These are phyloP conservation scores for Leptinotarsa haldemani DNA, from an alignment of 2,888 invertebrate genomes.

Conservation along the genomic window DNA sequence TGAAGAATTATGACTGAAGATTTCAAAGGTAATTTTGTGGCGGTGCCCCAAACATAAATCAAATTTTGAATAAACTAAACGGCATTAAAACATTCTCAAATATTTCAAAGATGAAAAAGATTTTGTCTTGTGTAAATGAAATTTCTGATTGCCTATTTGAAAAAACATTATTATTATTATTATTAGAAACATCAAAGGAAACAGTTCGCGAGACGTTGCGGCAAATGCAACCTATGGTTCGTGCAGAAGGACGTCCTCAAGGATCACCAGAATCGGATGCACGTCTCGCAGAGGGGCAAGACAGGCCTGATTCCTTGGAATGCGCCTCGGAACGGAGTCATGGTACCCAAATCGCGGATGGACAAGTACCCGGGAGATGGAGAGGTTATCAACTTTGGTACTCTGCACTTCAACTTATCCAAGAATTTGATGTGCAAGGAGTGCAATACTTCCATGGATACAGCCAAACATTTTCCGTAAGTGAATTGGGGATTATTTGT, in stretches of 20 bases:
- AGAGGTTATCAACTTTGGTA: slow-evolving; percentile 64
- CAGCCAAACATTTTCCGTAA: slow-evolving; percentile 85
- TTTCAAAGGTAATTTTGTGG: no score
- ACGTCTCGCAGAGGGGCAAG: slow-evolving; percentile 60
- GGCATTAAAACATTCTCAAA: no score
- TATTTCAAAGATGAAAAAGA: no score
- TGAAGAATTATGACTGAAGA: no score
- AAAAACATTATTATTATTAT: no score
- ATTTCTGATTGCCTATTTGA: no score
- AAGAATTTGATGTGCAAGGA: slow-evolving; percentile 77
- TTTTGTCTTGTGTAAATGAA: no score
- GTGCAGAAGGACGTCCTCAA: slow-evolving; percentile 76
- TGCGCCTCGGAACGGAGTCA: slow-evolving; percentile 60
- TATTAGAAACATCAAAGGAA: slow-evolving; percentile 74
- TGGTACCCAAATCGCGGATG: slow-evolving; percentile 64
- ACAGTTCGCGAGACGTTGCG: slow-evolving; percentile 74
- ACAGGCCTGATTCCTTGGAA: slow-evolving; percentile 59
- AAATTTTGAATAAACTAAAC: no score
- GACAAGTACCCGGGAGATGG: slow-evolving; percentile 60
- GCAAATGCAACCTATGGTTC: slow-evolving; percentile 80
- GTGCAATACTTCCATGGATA: slow-evolving; percentile 78
- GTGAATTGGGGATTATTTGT: slow-evolving; percentile 57
- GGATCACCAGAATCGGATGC: slow-evolving; percentile 69
- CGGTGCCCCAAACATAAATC: no score
- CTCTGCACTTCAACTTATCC: slow-evolving; percentile 64